Evolutionary conservation across 2,113 vertebrate species (phyloP).

Genomic region (Tachysurus fulvidraco): DNA sequence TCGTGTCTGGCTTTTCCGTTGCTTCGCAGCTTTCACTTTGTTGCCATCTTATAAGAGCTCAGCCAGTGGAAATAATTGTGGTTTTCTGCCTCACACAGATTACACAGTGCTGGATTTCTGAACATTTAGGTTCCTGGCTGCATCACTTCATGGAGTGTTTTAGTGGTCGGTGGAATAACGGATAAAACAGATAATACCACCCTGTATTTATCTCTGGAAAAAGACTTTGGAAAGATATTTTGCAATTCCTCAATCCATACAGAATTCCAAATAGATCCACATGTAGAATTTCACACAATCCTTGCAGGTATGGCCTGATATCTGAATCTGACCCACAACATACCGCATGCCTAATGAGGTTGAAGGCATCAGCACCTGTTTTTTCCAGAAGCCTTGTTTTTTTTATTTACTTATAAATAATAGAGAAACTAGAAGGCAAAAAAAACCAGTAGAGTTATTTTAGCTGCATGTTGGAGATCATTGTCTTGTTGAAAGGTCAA

Average conservation of each 20-base stretch:
- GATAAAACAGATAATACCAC: background rate
- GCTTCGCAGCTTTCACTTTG: background rate
- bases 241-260: background rate
- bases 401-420: background rate
- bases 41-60: background rate
- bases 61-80: background rate
- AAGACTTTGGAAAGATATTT: background rate
- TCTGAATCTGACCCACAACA: background rate
- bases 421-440: too few relatives aligned
- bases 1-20: background rate
- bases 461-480: too few relatives aligned
- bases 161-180: background rate
- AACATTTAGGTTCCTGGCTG: background rate
- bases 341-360: background rate
- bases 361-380: background rate
- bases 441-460: too few relatives aligned
- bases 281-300: background rate
- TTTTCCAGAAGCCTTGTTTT: background rate
- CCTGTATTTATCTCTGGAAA: background rate
- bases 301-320: background rate
- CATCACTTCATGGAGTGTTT: background rate
- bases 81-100: background rate
- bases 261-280: background rate
- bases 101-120: background rate
- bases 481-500: too few relatives aligned